Evolutionary conservation across 2,888 invertebrate genomes (phyloP), one percentile per base, ranked within the genome.

Genomic region (Acanthosepion esculentum): DNA sequence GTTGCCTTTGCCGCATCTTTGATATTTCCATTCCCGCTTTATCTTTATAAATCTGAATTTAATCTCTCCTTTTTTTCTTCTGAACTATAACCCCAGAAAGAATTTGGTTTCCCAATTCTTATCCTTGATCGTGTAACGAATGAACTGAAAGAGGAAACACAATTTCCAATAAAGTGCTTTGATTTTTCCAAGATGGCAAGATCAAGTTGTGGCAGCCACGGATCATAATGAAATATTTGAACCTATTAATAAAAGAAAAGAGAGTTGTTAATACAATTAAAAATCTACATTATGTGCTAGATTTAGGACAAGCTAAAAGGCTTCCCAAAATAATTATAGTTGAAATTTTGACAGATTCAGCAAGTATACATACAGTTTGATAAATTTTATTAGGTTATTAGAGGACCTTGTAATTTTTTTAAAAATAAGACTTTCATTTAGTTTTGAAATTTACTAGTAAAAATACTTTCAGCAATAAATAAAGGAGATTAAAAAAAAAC

Each of bases 151-250:
- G 97, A 97, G 50, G 97, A 97, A 1, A 97, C 96, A 95, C 97
- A 97, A 95, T 97, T 97, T 48, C 97, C 97, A 64, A 97, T 97
- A 95, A 97, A 97, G 94, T 97, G 96, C 55, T 97, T 96, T 18
- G 97, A 95, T 94, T 96, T 96, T 26, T 96, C 96, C n/a, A 97
- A 96, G 48, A 97, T 96, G 53, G 96, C 96, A 64, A 97, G 95
- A 95, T 97, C 97, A n/a, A 97, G 95, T 95, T 97, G 96, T 53
- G 97, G 97, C n/a, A 97, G 95, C 95, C 96, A 96, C 7, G 97
- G 97, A 95, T 97, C 97, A 33, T 96, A 96, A 94, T 97, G 97
- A 95, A 96, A 96, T 26, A 97, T 96, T 91, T 95, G 95, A 59
- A 97, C 97, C 97, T 97, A 95, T 48, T 53, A 3, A 20, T 15